Percentiles rank a stretch among this genome's conserved stretches.
phyloP scores from a whole-genome alignment of 2,113 vertebrate genomes.

The Hemibagrus wyckioides region DNA sequence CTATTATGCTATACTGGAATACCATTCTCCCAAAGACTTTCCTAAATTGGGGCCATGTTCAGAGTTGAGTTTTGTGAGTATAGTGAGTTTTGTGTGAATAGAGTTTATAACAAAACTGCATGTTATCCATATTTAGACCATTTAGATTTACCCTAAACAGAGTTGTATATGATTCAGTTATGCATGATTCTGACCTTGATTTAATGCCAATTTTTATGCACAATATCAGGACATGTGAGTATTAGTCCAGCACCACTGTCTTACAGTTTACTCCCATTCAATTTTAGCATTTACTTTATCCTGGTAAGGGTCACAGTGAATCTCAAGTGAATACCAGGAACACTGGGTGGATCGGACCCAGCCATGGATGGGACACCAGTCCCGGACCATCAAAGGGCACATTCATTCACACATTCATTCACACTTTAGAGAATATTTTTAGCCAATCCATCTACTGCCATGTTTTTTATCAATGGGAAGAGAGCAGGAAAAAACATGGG shows the following conservation, averaged over 20 bases:
- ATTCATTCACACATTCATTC: neutral
- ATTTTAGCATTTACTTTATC: neutral
- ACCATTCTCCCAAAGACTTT: neutral
- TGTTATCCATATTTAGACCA: neutral
- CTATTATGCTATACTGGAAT: neutral
- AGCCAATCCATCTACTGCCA: neutral
- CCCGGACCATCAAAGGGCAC: neutral
- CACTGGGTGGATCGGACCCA: neutral
- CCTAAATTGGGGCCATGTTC: neutral
- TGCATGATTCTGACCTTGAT: neutral
- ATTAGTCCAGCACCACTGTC: neutral
- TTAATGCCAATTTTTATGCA: neutral
- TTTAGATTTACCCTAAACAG: neutral
- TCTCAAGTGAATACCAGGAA: neutral
- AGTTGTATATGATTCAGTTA: neutral
- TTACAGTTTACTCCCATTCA: neutral
- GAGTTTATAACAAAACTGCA: neutral
- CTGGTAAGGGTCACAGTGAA: neutral
- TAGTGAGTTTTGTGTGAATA: no score
- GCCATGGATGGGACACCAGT: neutral
- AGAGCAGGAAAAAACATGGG: neutral
- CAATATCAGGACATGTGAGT: neutral
- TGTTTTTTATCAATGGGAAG: neutral
- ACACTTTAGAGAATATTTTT: neutral
- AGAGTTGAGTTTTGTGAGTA: neutral